Percentiles rank a stretch among this genome's conserved stretches.
phyloP scores from a whole-genome alignment of 2,797 vertebrate species.

The Acrocephalus scirpaceus region DNA sequence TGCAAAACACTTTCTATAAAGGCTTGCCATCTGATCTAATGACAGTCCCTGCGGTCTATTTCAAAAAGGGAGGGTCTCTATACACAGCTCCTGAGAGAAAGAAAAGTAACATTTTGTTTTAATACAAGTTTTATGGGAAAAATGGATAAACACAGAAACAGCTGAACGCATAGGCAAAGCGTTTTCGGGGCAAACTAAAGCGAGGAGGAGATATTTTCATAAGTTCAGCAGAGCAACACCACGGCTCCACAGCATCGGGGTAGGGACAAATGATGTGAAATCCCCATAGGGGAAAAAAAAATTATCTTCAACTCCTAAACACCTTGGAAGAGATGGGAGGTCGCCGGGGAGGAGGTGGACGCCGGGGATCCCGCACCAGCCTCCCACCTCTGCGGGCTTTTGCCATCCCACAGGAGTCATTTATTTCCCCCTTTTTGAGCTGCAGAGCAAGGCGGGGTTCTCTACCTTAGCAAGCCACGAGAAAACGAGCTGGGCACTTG shows the following conservation, averaged over 20 bases:
- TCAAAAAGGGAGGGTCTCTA: conserved; percentile 88
- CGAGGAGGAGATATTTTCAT: conserved; percentile 60
- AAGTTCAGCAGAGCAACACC: conserved; percentile 63
- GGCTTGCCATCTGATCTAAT: conserved; percentile 99
- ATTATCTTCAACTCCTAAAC: neutral
- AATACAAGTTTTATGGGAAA: conserved; percentile 81
- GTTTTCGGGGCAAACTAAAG: conserved; percentile 65
- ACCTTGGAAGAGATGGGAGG: conserved; percentile 32
- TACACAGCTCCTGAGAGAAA: conserved; percentile 80
- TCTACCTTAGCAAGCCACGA: neutral
- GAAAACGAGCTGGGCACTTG: neutral
- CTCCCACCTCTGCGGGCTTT: neutral
- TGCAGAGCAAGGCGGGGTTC: neutral
- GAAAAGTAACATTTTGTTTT: conserved; percentile 85
- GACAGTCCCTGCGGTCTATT: conserved; percentile 93
- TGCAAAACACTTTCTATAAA: conserved; percentile 99
- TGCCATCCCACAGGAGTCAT: neutral
- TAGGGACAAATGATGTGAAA: neutral
- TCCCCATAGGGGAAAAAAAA: neutral
- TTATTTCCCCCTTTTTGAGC: neutral
- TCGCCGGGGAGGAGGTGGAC: neutral
- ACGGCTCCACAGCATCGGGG: neutral
- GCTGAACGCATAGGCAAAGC: conserved; percentile 50
- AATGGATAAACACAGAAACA: conserved; percentile 74
- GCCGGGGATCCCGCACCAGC: neutral